Evolutionary conservation across 2,113 vertebrate species (phyloP), one percentile per base, ranked within the genome.

Genomic region (Athene cunicularia): DNA sequence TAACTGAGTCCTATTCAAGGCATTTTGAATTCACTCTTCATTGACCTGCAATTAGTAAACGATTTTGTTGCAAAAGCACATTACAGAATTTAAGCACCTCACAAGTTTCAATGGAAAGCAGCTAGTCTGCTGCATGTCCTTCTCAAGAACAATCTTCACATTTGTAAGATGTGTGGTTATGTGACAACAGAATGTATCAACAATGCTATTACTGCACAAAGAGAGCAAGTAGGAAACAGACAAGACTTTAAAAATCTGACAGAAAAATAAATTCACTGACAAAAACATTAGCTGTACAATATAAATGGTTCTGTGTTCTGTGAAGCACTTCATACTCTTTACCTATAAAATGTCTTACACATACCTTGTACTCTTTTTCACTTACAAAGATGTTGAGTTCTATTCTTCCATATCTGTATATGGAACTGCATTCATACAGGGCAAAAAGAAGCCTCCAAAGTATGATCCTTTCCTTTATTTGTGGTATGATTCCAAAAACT

Each of bases 371-470:
- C 88, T 99, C 98, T 84, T 83, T 99, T 98, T 99, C 99, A 73
- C 97, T 98, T 39, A 99, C 92, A 91, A 99, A 99, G 91, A 99
- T 37, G 97, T 99, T 98, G 79, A 99, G 97, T 95, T 99, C 99
- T 81, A 99, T 37, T 96, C 99, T 98, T 95, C 99, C 99, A 0
- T 98, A 99, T 98, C 88, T 98, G 98, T 96, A 99, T 93, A 99
- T 56, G 68, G 99, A 99, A 86, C 62, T 94, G 80, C 98, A 96
- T 88, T 99, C 98, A 93, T 99, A 99, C 41, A 99, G 74, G 85
- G 97, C 66, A 24, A 99, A 99, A 85, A 98, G 50, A 88, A 99
- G 97, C 94, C 98, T 99, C 98, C 99, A 98, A 96, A 99, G 96
- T 33, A 33, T 26, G 58, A 83, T 96, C 62, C 98, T 99, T 94